phyloP scores from a whole-genome alignment of 2,113 vertebrate species.

The Acinonyx jubatus region DNA sequence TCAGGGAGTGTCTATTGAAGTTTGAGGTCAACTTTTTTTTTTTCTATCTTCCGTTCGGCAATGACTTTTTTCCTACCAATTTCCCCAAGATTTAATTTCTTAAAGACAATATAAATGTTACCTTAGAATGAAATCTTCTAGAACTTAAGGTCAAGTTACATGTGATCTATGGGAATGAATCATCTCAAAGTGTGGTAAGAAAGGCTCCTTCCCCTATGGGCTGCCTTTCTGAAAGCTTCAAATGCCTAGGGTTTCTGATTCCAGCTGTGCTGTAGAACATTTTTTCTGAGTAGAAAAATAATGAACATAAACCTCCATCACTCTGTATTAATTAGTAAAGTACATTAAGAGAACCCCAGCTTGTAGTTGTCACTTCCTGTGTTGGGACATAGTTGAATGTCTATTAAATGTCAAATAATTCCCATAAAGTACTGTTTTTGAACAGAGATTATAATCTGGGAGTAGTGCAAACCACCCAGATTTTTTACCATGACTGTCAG shows the following conservation, averaged over 20 bases:
- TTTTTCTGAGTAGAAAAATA: neutral
- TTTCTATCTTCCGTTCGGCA: neutral
- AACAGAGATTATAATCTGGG: neutral
- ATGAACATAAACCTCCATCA: neutral
- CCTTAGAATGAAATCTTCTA: neutral
- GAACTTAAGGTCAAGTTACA: neutral
- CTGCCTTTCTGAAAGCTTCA: neutral
- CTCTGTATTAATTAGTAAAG: neutral
- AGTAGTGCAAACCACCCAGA: neutral
- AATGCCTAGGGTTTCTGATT: neutral
- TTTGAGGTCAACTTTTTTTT: neutral
- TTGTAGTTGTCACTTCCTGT: neutral
- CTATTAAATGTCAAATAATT: neutral
- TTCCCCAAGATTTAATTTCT: neutral
- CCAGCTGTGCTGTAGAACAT: neutral
- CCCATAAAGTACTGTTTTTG: neutral
- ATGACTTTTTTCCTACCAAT: neutral
- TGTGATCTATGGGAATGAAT: neutral
- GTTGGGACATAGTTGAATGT: neutral
- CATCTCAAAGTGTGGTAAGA: neutral
- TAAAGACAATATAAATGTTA: neutral
- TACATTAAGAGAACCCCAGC: neutral
- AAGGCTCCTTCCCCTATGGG: neutral
- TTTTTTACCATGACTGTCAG: neutral
- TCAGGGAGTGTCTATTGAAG: neutral